Percentiles rank a stretch among this genome's conserved stretches.
Evolutionary conservation across 1,140 invertebrate genomes (phyloP).

Genomic region (Nephotettix cincticeps): DNA sequence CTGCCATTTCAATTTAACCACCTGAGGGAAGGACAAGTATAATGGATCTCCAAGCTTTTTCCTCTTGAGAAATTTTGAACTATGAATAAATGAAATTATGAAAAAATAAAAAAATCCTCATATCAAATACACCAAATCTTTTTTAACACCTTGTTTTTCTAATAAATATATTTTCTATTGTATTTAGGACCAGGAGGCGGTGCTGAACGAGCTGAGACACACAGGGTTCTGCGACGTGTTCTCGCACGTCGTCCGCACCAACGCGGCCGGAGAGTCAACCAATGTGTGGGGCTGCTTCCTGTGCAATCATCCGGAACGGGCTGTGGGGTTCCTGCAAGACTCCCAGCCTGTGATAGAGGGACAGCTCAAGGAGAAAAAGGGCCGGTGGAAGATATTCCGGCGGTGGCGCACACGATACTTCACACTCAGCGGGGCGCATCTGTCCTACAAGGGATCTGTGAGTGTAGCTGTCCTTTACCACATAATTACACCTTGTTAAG

Average conservation of each 20-base stretch:
- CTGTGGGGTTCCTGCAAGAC: slow-evolving; percentile 74
- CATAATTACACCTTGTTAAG: too few species aligned
- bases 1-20: too few species aligned
- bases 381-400: slow-evolving; percentile 85
- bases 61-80: too few species aligned
- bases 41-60: too few species aligned
- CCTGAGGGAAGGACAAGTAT: too few species aligned
- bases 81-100: too few species aligned
- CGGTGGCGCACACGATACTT: slow-evolving; percentile 92
- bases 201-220: slow-evolving; percentile 83
- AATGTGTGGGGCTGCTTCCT: slow-evolving; percentile 81
- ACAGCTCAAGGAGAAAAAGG: slow-evolving; percentile 93
- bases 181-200: slow-evolving; percentile 74
- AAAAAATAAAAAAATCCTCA: too few species aligned
- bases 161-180: too few species aligned
- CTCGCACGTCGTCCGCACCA: slow-evolving; percentile 60
- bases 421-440: slow-evolving; percentile 85
- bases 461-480: slow-evolving; percentile 48
- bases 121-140: too few species aligned
- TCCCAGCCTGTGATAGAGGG: slow-evolving; percentile 82
- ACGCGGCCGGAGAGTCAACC: slow-evolving; percentile 52
- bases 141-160: too few species aligned
- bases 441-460: slow-evolving; percentile 85
- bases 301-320: slow-evolving; percentile 88
- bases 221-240: slow-evolving; percentile 91